Conservation (phyloP, 2,113 vertebrate genomes). For the Bungarus multicinctus region DNA sequence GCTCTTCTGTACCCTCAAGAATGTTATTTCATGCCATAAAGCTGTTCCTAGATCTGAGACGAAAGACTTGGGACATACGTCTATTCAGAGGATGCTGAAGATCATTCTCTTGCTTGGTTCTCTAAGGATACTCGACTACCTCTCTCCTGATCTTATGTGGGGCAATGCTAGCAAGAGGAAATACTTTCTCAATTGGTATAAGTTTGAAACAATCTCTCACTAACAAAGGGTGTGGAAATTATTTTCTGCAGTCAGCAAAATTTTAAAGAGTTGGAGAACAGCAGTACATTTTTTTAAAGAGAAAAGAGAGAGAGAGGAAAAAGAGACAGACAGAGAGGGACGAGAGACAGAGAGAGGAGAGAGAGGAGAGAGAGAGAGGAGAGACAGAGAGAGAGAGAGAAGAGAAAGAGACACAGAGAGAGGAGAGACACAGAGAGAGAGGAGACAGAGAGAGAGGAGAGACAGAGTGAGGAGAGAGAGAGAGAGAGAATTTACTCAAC, state of each 20-base stretch:
- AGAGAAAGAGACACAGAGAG: too few species aligned
- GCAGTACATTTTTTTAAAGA: constrained; percentile 30
- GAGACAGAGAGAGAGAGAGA: too few species aligned
- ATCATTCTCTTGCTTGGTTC: too few species aligned
- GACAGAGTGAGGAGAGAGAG: neutral
- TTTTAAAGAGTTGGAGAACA: neutral
- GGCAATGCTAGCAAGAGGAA: neutral
- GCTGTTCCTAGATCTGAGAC: too few species aligned
- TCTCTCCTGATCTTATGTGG: too few species aligned
- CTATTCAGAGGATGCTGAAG: too few species aligned
- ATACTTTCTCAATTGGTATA: neutral
- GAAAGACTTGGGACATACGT: too few species aligned
- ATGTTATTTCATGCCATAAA: too few species aligned
- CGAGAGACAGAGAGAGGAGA: too few species aligned
- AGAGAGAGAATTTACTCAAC: constrained; percentile 31
- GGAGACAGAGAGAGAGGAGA: neutral
- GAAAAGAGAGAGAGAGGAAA: neutral
- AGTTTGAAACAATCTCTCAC: neutral
- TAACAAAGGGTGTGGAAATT: neutral
- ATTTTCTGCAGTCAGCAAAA: constrained; percentile 30
- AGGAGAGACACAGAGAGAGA: too few species aligned
- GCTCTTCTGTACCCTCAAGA: too few species aligned
- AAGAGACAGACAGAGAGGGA: neutral
- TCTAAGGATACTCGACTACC: too few species aligned
- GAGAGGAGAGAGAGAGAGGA: neutral